Evolutionary conservation across 2,113 vertebrate genomes (phyloP), one percentile per base, ranked within the genome.

Genomic region (Numida meleagris): DNA sequence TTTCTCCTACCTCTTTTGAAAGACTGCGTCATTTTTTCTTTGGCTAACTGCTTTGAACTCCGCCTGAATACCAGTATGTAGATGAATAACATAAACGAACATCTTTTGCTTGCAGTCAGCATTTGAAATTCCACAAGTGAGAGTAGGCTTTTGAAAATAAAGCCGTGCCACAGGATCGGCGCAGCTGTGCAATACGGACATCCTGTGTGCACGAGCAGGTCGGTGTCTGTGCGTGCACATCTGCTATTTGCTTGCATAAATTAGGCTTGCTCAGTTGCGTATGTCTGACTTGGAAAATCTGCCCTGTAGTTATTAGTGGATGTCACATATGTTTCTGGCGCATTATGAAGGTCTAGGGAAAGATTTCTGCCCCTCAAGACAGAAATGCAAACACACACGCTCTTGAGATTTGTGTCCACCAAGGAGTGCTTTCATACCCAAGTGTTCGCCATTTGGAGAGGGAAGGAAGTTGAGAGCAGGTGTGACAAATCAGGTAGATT

Each of bases 241-340:
- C 95, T 95, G 89, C 63, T 83, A 12, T 91, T 88, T 86, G 82
- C 66, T 51, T 78, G 93, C 43, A 0, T 48, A 86, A 90, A 46
- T 91, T 72, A 65, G 79, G 65, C 51, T 82, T 84, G 80, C 31
- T 43, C 63, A 62, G 4, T 73, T 92, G 66, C 63, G 71, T 43
- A 79, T 85, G 88, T 58, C 86, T 95, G 88, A 84, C 80, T 95
- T 90, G 46, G 70, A 94, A 92, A 93, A 87, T 90, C 77, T 77
- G 53, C 86, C 86, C 71, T 95, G 77, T 67, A 84, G 77, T 79
- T 89, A 74, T 73, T 40, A 90, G 76, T 78, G 81, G 80, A 85
- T 87, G 87, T 79, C 33, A 55, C 62, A 4, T 31, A 67, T 93
- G 88, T 94, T 91, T 71, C 61, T 88, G 67, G 63, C 40, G 31